Percentiles rank a stretch among this genome's conserved stretches.
Evolutionary conservation across 1,140 invertebrate species (phyloP).

Genomic region (Danaus plexippus): DNA sequence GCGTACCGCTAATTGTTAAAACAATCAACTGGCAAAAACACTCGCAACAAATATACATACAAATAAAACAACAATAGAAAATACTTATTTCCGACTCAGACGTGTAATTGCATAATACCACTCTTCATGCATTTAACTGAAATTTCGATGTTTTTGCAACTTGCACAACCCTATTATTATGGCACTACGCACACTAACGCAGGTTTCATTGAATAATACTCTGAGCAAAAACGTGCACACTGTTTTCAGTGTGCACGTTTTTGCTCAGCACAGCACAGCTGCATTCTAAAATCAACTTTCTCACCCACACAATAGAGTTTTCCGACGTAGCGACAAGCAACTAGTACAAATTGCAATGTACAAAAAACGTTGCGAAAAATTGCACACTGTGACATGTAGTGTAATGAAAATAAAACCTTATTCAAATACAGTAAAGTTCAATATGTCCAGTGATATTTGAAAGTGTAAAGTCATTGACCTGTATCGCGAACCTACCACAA

Average conservation of each 20-base stretch:
- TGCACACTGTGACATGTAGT: neutral
- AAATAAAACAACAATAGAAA: constrained; percentile 12
- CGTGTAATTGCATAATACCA: constrained; percentile 15
- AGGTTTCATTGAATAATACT: constrained; percentile 44
- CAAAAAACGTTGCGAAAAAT: constrained; percentile 7
- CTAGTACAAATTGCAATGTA: no score
- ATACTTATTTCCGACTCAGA: constrained; percentile 22
- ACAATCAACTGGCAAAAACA: no score
- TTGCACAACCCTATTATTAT: constrained; percentile 57
- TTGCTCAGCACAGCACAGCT: neutral
- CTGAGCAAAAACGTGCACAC: constrained; percentile 4
- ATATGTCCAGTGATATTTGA: no score
- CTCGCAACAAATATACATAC: constrained; percentile 7
- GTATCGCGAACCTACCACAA: constrained; percentile 62
- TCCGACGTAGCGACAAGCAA: no score
- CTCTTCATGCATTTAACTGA: constrained; percentile 13
- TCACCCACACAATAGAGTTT: constrained; percentile 5
- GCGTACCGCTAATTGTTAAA: no score
- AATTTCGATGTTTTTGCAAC: constrained; percentile 45
- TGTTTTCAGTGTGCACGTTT: no score
- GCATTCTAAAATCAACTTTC: constrained; percentile 22
- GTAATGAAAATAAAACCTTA: no score
- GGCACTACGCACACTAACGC: constrained; percentile 38
- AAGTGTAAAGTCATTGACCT: constrained; percentile 55
- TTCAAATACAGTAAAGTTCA: no score